Percentiles rank a stretch among this genome's conserved stretches.
phyloP scores from a whole-genome alignment of 1,140 invertebrate species.

The Caenorhabditis briggsae region DNA sequence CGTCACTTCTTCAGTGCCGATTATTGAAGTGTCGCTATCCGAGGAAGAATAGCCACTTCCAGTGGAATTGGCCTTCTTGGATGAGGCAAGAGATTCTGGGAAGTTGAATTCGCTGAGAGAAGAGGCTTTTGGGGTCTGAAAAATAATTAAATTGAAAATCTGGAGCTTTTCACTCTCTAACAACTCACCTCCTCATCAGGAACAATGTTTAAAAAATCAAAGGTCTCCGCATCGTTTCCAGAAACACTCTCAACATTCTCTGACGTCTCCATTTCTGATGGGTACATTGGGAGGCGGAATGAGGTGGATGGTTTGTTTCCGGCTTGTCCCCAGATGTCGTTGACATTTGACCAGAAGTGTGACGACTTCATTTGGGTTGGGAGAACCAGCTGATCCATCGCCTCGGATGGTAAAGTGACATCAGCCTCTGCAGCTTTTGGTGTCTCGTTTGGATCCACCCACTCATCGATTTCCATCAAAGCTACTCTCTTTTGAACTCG shows the following conservation, averaged over 20 bases:
- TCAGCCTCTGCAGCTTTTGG: too few species aligned
- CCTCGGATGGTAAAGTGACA: too few species aligned
- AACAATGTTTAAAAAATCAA: neutral
- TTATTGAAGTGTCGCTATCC: slow-evolving; percentile 8
- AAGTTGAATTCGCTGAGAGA: slow-evolving; percentile 20
- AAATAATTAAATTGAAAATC: neutral
- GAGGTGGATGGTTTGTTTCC: slow-evolving; percentile 13
- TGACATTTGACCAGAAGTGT: neutral
- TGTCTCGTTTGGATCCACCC: neutral
- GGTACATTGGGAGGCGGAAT: neutral
- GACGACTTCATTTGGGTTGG: neutral
- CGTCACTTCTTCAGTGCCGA: too few species aligned
- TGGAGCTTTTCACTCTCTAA: too few species aligned
- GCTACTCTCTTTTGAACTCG: slow-evolving; percentile 2
- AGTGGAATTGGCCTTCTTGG: slow-evolving; percentile 19
- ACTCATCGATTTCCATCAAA: slow-evolving; percentile 2
- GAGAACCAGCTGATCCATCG: neutral
- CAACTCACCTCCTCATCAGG: neutral
- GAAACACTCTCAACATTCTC: neutral
- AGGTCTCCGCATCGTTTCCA: neutral
- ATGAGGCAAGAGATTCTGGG: neutral
- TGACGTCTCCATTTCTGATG: neutral
- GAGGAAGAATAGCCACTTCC: slow-evolving; percentile 26
- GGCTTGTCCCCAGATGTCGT: slow-evolving; percentile 7
- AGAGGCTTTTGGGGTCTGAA: neutral